Conservation (phyloP, 2,113 vertebrate genomes). For the Kobus ellipsiprymnus region DNA sequence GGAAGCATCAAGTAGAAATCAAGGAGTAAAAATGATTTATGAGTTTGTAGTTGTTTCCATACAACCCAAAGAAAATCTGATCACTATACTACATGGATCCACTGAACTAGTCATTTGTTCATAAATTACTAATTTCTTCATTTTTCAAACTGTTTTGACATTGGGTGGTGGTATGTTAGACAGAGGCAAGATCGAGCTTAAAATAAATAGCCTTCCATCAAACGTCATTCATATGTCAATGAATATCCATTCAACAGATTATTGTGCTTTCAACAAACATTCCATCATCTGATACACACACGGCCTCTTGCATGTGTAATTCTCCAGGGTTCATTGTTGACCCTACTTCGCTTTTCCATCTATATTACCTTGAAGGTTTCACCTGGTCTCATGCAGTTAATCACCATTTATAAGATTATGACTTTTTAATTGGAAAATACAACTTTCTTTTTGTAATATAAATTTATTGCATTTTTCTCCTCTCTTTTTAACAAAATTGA, state of each 20-base stretch:
- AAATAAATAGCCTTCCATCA: conserved; percentile 32
- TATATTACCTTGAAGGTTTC: neutral
- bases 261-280: neutral
- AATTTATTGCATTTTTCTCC: neutral
- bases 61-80: conserved; percentile 18
- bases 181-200: neutral
- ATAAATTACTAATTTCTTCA: neutral
- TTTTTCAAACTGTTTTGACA: conserved; percentile 17
- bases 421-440: neutral
- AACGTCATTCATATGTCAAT: neutral
- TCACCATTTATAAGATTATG: neutral
- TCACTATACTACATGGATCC: neutral
- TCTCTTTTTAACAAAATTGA: neutral
- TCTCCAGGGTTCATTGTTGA: neutral
- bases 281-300: neutral
- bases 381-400: neutral
- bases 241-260: neutral
- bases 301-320: neutral
- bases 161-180: neutral
- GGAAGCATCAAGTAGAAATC: neutral
- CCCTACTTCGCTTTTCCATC: neutral
- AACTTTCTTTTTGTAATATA: neutral
- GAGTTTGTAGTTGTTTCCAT: neutral
- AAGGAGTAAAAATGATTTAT: conserved; percentile 27
- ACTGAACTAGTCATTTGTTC: neutral